Evolutionary conservation across 2,888 invertebrate genomes (phyloP), one percentile per base, ranked within the genome.

Genomic region (Phyto melanocephala): DNA sequence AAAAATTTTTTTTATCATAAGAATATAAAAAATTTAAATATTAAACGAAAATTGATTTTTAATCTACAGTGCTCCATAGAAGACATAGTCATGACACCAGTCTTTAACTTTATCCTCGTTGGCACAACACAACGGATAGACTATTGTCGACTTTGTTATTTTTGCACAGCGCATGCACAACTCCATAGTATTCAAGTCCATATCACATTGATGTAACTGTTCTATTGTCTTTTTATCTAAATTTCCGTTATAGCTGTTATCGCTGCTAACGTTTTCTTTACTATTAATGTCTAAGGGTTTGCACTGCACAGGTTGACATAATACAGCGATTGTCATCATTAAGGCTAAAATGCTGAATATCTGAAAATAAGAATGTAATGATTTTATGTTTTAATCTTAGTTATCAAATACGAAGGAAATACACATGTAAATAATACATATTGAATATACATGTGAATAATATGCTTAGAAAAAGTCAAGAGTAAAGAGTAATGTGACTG

Each of bases 91-190:
- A n/a, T 88, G 84, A 85, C 93, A 93, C 93, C 93, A 93, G 17
- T 88, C 88, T 84, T 91, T 91, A 1, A 92, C 91, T 28, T 90
- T 90, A 28, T 93, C 93, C 78, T 92, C 91, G 77, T 92, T 90
- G 52, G 88, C 89, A 84, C 93, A 93, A 86, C 93, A 93, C 90
- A 93, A 90, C 0, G 93, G 93, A 86, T 93, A 93, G 0, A 92
- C 93, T 60, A 88, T 88, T 17, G 89, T 88, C 0, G 92, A 92
- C 86, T 92, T 92, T 10, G 93, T 93, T 37, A 91, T 90, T 87
- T 93, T 93, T 13, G 93, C 93, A 82, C 93, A 93, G 58, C 92
- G 90, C 89, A 93, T 93, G 84, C 93, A 93, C 6, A 92, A 86
- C 86, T 92, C 92, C 90, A 90, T 90, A 1, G 87, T 85, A 1